Base-by-base conservation (phyloP, 2,888 invertebrate species). In the Lobophora halterata region DNA sequence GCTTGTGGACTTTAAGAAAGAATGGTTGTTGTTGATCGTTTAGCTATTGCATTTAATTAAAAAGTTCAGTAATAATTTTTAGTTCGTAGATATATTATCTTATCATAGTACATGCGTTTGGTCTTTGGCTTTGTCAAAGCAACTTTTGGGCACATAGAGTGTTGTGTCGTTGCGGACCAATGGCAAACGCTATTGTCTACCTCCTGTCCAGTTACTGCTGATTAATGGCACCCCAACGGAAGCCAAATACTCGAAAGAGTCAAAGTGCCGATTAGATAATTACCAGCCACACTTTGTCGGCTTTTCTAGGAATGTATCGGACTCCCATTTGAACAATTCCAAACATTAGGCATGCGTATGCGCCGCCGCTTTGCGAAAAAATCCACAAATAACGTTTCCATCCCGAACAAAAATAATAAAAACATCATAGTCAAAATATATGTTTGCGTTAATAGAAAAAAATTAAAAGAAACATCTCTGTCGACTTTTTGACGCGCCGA, bases 401-500 rank as follows among this genome's bases (percentile, higher is more conserved):
- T 80, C 79, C 79, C 76, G 79, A 68, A 85, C 86, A 83, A 82
- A 86, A 87, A 81, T 87, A 85, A 87, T 87, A 86, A 86, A 86
- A 86, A 87, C 86, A 86, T 85, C 86, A 83, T 76, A 82, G 87
- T 87, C 87, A 86, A 86, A 87, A 87, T 87, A 87, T 85, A 87
- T 83, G 80, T 81, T 73, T 74, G 79, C 60, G 65, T 70, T 70
- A 47, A 51, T 63, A 81, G 78, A 83, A 76, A 70, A 53, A 71
- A 69, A 76, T 79, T 74, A 75, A 78, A 48, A 49, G 69, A 76
- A 78, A n/a, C n/a, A 79, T 79, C 79, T 79, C 62, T 75, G 76
- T 71, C 75, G 72, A 80, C 81, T 83, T 82, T 83, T 80, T 76
- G 71, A 77, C 66, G 59, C 31, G 71, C 83, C 82, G 65, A 55